Percentiles rank a stretch among this genome's conserved stretches.
Evolutionary conservation across 2,797 vertebrate species (phyloP).

Genomic region (Lophius americanus): DNA sequence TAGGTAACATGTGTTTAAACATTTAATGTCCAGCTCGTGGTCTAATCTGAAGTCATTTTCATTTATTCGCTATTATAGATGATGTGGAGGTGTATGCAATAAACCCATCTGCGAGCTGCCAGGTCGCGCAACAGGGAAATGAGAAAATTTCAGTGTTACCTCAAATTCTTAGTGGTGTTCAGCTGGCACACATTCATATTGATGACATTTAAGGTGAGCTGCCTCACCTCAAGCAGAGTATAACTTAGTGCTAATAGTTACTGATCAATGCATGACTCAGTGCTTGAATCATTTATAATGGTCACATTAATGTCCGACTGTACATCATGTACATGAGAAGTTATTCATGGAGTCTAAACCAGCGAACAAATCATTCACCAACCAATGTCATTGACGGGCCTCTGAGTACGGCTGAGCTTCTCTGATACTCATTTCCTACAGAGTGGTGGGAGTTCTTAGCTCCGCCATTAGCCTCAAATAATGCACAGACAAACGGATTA

Average conservation of each 20-base stretch:
- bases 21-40: neutral
- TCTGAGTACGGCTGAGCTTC: slow-evolving; percentile 8
- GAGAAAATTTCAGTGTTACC: neutral
- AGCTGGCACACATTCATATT: slow-evolving; percentile 1
- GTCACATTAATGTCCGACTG: neutral
- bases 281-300: neutral
- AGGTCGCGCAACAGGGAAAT: neutral
- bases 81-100: neutral
- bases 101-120: neutral
- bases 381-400: neutral
- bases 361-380: neutral
- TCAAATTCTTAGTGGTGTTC: slow-evolving; percentile 11
- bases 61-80: neutral
- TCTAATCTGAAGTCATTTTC: neutral
- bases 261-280: neutral
- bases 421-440: neutral
- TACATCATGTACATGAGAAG: neutral
- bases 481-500: slow-evolving; percentile 35
- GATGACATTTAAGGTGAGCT: neutral
- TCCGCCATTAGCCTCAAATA: slow-evolving; percentile 25
- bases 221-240: neutral
- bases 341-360: neutral
- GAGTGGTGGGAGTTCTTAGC: slow-evolving; percentile 11
- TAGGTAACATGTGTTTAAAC: neutral
- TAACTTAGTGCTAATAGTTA: neutral